Evolutionary conservation across 64 coral and sea anemone species (phyloP).

Genomic region (Catalaphyllia jardinei): DNA sequence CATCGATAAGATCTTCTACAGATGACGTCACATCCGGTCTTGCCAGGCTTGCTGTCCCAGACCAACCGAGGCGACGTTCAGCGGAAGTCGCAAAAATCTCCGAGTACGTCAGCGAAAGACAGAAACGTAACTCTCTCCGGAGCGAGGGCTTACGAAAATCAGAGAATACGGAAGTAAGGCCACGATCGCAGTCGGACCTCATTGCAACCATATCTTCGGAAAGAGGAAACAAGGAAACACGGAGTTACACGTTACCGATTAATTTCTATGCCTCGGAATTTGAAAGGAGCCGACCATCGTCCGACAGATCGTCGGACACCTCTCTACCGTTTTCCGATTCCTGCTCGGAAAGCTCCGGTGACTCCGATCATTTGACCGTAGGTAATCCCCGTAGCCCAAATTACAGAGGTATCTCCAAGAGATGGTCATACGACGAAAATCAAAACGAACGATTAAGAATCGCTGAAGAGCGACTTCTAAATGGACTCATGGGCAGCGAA

Average conservation of each 20-base stretch:
- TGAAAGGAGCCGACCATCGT: background rate
- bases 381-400: slow-evolving; percentile 33
- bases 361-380: slow-evolving; percentile 41
- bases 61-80: background rate
- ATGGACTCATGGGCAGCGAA: slow-evolving; percentile 2
- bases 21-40: slow-evolving; percentile 4
- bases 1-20: background rate
- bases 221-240: background rate
- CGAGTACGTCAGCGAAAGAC: background rate
- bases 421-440: slow-evolving; percentile 23
- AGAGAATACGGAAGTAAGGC: slow-evolving; percentile 23
- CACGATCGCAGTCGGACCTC: slow-evolving; percentile 18
- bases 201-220: background rate
- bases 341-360: slow-evolving; percentile 62
- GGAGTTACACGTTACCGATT: slow-evolving; percentile 6
- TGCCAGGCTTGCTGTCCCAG: slow-evolving; percentile 24
- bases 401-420: background rate
- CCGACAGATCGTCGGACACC: slow-evolving; percentile 45
- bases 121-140: background rate
- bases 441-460: slow-evolving; percentile 49
- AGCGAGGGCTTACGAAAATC: slow-evolving; percentile 21
- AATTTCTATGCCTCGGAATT: slow-evolving; percentile 9
- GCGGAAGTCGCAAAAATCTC: background rate
- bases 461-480: slow-evolving; percentile 21
- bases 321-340: slow-evolving; percentile 54